phyloP scores from a whole-genome alignment of 2,113 vertebrate species.

The Dicrurus megarhynchus region DNA sequence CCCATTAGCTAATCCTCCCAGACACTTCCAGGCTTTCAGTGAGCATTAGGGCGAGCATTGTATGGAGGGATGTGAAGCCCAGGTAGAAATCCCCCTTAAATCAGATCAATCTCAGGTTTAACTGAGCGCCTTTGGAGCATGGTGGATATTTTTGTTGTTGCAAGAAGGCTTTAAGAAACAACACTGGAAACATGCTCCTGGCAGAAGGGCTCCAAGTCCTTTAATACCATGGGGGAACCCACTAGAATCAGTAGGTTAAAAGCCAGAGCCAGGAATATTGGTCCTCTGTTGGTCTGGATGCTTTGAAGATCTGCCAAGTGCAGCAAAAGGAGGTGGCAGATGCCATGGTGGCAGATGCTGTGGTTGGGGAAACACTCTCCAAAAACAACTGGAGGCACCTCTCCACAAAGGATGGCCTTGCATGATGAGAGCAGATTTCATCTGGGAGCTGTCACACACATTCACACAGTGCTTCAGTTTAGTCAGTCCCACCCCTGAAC shows the following conservation, averaged over 20 bases:
- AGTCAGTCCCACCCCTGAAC: background rate
- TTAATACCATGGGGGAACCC: background rate
- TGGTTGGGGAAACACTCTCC: background rate
- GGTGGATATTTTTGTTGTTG: background rate
- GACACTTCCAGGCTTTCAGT: constrained; percentile 6
- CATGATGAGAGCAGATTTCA: background rate
- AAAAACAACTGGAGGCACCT: background rate
- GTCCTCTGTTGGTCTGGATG: background rate
- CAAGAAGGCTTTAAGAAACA: background rate
- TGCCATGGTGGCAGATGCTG: background rate
- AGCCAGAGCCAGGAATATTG: background rate
- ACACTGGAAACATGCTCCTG: background rate
- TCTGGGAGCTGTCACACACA: background rate
- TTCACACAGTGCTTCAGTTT: background rate
- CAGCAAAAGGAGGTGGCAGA: background rate
- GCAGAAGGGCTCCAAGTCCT: background rate
- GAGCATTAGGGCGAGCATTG: background rate
- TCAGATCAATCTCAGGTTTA: background rate
- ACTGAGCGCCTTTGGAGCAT: background rate
- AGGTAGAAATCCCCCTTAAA: constrained; percentile 17
- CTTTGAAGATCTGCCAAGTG: background rate
- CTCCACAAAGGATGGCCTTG: background rate
- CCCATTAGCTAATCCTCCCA: constrained; percentile 46
- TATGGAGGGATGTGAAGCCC: background rate
- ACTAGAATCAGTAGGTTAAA: background rate